Evolutionary conservation across 2,888 invertebrate species (phyloP).

Genomic region (Himalopsyche japonica): DNA sequence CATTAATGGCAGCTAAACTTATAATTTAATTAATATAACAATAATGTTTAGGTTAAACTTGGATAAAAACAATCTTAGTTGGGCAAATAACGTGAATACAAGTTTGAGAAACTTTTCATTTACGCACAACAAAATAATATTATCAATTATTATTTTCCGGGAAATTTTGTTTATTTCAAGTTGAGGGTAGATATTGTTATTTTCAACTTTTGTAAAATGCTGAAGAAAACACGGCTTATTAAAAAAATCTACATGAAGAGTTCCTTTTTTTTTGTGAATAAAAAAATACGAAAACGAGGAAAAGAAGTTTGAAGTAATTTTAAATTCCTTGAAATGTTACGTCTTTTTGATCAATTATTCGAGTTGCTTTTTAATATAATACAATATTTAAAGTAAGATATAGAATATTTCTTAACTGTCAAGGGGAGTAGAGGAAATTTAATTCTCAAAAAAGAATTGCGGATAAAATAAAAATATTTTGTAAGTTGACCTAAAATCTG

Average conservation of each 20-base stretch:
- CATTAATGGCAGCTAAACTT: not conserved
- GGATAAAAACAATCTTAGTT: not conserved
- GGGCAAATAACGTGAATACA: not conserved
- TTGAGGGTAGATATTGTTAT: not conserved
- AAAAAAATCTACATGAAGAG: not conserved
- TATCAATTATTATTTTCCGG: not conserved
- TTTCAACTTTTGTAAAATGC: not conserved
- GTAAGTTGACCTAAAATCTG: too few species aligned
- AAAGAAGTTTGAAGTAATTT: too few species aligned
- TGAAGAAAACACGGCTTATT: not conserved
- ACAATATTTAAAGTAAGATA: too few species aligned
- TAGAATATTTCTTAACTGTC: too few species aligned
- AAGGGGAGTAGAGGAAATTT: too few species aligned
- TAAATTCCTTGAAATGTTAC: too few species aligned
- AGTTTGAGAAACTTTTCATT: not conserved
- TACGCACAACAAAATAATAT: not conserved
- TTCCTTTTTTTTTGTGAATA: too few species aligned
- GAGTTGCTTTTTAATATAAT: too few species aligned
- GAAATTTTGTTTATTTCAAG: not conserved
- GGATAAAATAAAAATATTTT: too few species aligned
- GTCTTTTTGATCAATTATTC: too few species aligned
- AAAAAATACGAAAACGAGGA: too few species aligned
- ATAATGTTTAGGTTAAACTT: not conserved
- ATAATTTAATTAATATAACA: not conserved
- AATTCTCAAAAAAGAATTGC: too few species aligned